Conservation (phyloP, 2,888 invertebrate species). For the Drosophila prolongata region DNA sequence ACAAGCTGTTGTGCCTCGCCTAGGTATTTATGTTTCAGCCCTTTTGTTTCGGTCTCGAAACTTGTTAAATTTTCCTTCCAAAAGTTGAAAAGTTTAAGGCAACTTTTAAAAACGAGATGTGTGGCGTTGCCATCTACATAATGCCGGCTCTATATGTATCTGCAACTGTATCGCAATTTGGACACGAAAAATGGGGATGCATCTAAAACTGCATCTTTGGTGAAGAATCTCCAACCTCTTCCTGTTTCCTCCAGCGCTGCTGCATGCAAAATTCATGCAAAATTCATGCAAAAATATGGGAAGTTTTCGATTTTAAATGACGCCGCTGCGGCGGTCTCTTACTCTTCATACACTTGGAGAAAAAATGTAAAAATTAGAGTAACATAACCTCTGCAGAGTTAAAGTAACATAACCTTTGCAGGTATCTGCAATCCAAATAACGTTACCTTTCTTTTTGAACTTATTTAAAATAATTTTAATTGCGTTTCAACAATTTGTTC, state of each 20-base stretch:
- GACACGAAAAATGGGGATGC: constrained; percentile 37
- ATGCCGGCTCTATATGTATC: constrained; percentile 22
- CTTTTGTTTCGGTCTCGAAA: constrained; percentile 6
- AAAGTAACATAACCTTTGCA: too few relatives aligned
- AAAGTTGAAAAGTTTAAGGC: constrained; percentile 44
- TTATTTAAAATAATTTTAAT: too few relatives aligned
- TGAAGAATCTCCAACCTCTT: constrained; percentile 26
- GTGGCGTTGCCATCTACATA: constrained; percentile 36
- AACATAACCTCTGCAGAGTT: too few relatives aligned
- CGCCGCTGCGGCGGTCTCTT: constrained; percentile 23
- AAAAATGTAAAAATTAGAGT: background rate
- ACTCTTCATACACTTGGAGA: background rate
- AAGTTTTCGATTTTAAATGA: constrained; percentile 77
- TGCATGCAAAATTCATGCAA: constrained; percentile 75
- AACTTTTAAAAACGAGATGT: constrained; percentile 28
- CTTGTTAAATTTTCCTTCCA: constrained; percentile 39
- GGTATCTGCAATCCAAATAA: too few relatives aligned
- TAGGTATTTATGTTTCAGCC: background rate
- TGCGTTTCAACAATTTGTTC: too few relatives aligned
- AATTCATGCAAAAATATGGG: constrained; percentile 76
- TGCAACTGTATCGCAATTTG: constrained; percentile 31
- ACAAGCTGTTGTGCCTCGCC: constrained; percentile 9
- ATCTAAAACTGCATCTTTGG: constrained; percentile 45
- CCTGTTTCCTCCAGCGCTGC: constrained; percentile 27
- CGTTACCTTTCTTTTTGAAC: too few relatives aligned